Evolutionary conservation across 2,113 vertebrate genomes (phyloP), one percentile per base, ranked within the genome.

Genomic region (Gambusia holbrooki): DNA sequence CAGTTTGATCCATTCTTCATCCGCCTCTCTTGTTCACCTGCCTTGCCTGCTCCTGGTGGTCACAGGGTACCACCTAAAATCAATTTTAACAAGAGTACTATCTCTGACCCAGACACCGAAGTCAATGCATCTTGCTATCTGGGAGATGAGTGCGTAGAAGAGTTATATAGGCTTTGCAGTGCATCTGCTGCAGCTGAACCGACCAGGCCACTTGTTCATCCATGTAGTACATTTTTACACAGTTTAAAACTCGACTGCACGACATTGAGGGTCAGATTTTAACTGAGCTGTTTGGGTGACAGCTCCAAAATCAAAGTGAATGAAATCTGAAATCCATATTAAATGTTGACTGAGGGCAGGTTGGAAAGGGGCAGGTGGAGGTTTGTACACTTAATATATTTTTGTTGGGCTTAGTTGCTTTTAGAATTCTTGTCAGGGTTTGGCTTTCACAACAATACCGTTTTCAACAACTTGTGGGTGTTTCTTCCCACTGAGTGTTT

Each of bases 401-500:
- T 95, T 94, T 89, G 88, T 78, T 94, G 94, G 96, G 94, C 94
- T 95, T 93, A 94, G 93, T 95, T 93, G 89, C 89, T 92, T 96
- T 88, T 74, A 93, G 83, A 94, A 92, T 92, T 65, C 74, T 93
- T 91, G 85, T 85, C 82, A 82, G 88, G 90, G 84, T 89, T 84
- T 81, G 80, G 83, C 76, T 58, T 87, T 90, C 88, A 89, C 92
- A 90, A 92, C 93, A 90, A 95, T 92, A 84, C 89, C 89, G 92
- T 93, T 93, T 93, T 91, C 90, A 62, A 80, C 71, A 63, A 62
- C 78, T 7, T 11, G 10, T 11, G 35, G 35, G 35, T 10, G 35
- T 35, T 35, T 35, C 35, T 35, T 35, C 35, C 1, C 35, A 10
- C 9, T 11, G 35, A 35, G 35, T 10, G 35, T 35, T 35, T 35